These are phyloP conservation scores for Chironomus riparius DNA, from an alignment of 2,888 invertebrate genomes.

Conservation along the genomic window DNA sequence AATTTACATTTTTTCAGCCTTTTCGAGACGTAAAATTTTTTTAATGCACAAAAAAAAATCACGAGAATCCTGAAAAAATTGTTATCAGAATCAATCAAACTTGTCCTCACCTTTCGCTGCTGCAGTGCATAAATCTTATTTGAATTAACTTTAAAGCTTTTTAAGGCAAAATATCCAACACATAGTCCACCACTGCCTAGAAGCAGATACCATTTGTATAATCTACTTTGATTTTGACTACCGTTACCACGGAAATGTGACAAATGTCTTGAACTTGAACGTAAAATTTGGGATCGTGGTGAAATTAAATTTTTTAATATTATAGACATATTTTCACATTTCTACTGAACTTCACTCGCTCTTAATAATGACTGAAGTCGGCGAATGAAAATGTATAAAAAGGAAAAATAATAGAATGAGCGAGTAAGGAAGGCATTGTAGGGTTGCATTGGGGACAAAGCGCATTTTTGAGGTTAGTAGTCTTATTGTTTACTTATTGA, in stretches of 20 bases:
- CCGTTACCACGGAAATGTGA: background rate
- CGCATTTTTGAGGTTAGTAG: too few relatives aligned
- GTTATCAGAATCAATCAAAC: background rate
- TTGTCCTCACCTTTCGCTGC: background rate
- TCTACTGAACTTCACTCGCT: background rate
- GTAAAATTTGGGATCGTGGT: background rate
- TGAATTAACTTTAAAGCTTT: constrained; percentile 3
- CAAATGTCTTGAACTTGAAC: constrained; percentile 8
- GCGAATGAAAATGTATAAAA: too few relatives aligned
- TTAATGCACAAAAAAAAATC: background rate
- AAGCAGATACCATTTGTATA: constrained; percentile 1
- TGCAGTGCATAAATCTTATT: constrained; percentile 13
- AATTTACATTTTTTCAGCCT: background rate
- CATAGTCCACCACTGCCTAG: background rate
- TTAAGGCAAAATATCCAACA: constrained; percentile 19
- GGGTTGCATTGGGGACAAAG: too few relatives aligned
- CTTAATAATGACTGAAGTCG: too few relatives aligned
- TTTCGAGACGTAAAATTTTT: background rate
- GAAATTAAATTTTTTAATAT: background rate
- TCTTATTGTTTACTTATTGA: too few relatives aligned
- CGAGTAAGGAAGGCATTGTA: too few relatives aligned
- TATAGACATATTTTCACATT: background rate
- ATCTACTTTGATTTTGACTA: background rate
- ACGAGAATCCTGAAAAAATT: background rate
- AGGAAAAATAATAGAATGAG: too few relatives aligned